Base-by-base conservation (phyloP, 2,797 vertebrate genomes). In the Acipenser transmontanus region DNA sequence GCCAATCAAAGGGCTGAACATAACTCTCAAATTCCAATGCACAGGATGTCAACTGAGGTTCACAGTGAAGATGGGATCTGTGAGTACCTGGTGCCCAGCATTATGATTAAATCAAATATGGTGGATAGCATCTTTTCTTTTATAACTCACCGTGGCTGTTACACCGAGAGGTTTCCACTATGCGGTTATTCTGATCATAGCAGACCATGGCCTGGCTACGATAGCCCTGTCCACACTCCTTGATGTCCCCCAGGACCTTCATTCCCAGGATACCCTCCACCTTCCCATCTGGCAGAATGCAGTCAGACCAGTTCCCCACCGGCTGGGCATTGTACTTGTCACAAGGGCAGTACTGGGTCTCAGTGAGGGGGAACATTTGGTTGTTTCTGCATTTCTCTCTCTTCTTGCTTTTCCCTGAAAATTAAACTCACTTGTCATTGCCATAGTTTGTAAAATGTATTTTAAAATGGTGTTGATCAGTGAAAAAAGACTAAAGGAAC, bases 201-300 rank as follows among this genome's bases (percentile, higher is more conserved):
- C 97, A 99, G 0, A 94, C 95, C 95, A 98, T 95, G 66, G 95
- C 93, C 84, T 99, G 97, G 82, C 94, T 98, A 34, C 96, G 95
- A 73, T 99, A 95, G 10, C 97, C 97, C 85, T 97, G 94, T 0
- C 97, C 97, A 7, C 97, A 99, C 66, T 98, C 95, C 75, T 92
- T 96, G 62, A 88, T 51, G 12, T 98, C 96, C 61, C 91, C 93
- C 82, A 92, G 93, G 0, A 90, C 88, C 75, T 92, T 96, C 86
- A 90, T 78, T 12, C 91, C 95, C 71, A 91, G 72, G 8, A 85
- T 1, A 7, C 77, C 80, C 67, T 97, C 94, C 9, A 70, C 75
- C 62, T 90, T 82, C 1, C 93, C 94, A 70, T 96, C 95, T 0
- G 96, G 92, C 61, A 99, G 85, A 80, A 99, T 93, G 78, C 97